phyloP scores from a whole-genome alignment of 2,888 invertebrate species.

The Clitarchus hookeri region DNA sequence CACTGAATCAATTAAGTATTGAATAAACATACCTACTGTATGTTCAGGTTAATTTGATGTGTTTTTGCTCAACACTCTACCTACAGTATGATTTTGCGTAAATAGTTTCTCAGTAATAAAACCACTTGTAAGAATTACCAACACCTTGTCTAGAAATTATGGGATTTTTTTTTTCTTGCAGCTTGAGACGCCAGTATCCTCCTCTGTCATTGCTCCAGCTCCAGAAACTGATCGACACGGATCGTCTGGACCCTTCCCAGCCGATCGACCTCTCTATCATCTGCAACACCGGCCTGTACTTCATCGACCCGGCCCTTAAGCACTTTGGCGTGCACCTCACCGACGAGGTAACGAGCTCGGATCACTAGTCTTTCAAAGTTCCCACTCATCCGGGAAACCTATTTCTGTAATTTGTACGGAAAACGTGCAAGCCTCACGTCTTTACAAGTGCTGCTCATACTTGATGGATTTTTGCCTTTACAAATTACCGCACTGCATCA shows the following conservation, averaged over 20 bases:
- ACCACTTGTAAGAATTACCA: slow-evolving; percentile 11
- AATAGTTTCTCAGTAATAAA: neutral
- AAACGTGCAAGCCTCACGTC: too few relatives aligned
- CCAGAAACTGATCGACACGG: slow-evolving; percentile 88
- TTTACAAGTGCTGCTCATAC: too few relatives aligned
- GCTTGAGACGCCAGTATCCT: slow-evolving; percentile 85
- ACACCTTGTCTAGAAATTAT: neutral
- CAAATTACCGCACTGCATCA: too few relatives aligned
- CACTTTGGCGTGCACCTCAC: slow-evolving; percentile 92
- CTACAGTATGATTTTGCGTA: too few relatives aligned
- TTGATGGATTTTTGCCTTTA: too few relatives aligned
- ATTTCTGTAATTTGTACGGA: too few relatives aligned
- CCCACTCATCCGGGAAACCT: too few relatives aligned
- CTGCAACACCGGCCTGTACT: slow-evolving; percentile 78
- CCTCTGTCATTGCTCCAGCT: slow-evolving; percentile 80
- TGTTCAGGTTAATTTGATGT: too few relatives aligned
- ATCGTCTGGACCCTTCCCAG: slow-evolving; percentile 73
- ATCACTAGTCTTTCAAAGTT: too few relatives aligned
- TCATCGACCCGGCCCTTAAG: slow-evolving; percentile 67
- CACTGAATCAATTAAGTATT: too few relatives aligned
- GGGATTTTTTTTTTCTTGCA: slow-evolving; percentile 53
- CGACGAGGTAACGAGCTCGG: slow-evolving; percentile 66
- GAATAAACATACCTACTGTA: too few relatives aligned
- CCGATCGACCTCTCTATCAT: slow-evolving; percentile 89
- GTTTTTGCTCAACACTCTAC: too few relatives aligned